Conservation (phyloP, 1,140 invertebrate genomes). For the Diuraphis noxia region DNA sequence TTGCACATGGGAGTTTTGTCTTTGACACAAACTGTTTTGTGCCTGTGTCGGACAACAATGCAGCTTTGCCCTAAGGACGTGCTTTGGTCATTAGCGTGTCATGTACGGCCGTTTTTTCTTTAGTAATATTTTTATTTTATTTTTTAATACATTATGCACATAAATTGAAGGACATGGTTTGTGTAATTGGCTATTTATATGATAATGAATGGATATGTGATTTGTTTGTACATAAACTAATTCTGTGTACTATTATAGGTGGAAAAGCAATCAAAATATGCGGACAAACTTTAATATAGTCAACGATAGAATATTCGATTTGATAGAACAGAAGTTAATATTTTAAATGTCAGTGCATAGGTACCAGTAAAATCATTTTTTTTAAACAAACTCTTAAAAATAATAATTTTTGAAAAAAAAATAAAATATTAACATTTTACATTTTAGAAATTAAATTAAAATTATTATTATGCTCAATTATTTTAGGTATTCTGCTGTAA, state of each 20-base stretch:
- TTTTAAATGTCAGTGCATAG: background rate
- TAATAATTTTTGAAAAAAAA: background rate
- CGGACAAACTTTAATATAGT: background rate
- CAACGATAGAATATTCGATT: background rate
- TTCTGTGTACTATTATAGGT: background rate
- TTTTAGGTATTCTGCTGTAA: background rate
- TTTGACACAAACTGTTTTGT: background rate
- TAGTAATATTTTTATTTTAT: background rate
- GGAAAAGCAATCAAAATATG: background rate
- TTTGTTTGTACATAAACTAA: background rate
- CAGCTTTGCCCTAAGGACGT: background rate
- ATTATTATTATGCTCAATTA: background rate
- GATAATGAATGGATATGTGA: background rate
- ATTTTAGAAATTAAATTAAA: background rate
- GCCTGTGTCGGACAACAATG: background rate
- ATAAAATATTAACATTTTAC: no score
- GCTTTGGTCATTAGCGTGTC: background rate
- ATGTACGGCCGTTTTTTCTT: background rate
- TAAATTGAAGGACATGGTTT: background rate
- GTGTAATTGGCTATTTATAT: background rate
- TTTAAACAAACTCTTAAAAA: no score
- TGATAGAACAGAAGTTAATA: background rate
- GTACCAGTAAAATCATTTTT: background rate
- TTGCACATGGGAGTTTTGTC: background rate
- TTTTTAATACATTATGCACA: conserved; percentile 2